Evolutionary conservation across 2,797 vertebrate genomes (phyloP).

Genomic region (Pelochelys cantorii): DNA sequence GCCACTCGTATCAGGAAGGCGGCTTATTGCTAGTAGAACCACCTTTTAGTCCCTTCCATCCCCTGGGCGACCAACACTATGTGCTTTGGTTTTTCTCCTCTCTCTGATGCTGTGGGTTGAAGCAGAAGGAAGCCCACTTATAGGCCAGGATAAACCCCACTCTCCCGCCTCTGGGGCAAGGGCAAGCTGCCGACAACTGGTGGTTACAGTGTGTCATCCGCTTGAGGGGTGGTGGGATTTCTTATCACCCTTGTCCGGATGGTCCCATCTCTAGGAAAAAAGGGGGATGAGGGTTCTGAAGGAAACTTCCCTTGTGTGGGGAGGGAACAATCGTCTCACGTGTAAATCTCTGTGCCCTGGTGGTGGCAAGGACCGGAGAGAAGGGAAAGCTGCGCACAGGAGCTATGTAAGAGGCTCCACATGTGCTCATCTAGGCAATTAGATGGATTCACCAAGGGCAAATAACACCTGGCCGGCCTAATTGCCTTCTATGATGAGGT

Average conservation of each 20-base stretch:
- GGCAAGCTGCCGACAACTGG: not conserved
- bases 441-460: too few relatives aligned
- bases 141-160: not conserved
- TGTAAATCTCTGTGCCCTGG: not conserved
- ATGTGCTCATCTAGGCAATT: not conserved
- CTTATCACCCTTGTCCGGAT: not conserved
- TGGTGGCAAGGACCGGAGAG: not conserved
- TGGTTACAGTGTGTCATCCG: not conserved
- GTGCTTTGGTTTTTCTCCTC: fast-evolving
- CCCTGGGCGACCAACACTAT: not conserved
- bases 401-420: not conserved
- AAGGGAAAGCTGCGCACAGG: not conserved
- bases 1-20: not conserved
- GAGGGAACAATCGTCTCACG: not conserved
- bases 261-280: not conserved
- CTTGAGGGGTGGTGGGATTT: too few relatives aligned
- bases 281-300: fast-evolving
- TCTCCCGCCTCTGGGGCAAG: not conserved
- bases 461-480: too few relatives aligned
- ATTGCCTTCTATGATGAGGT: too few relatives aligned
- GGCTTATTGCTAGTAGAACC: fast-evolving
- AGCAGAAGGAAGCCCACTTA: not conserved
- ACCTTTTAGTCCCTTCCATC: fast-evolving
- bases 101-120: not conserved
- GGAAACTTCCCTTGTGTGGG: not conserved